Evolutionary conservation across 1,140 invertebrate species (phyloP).

Genomic region (Semibalanus balanoides): DNA sequence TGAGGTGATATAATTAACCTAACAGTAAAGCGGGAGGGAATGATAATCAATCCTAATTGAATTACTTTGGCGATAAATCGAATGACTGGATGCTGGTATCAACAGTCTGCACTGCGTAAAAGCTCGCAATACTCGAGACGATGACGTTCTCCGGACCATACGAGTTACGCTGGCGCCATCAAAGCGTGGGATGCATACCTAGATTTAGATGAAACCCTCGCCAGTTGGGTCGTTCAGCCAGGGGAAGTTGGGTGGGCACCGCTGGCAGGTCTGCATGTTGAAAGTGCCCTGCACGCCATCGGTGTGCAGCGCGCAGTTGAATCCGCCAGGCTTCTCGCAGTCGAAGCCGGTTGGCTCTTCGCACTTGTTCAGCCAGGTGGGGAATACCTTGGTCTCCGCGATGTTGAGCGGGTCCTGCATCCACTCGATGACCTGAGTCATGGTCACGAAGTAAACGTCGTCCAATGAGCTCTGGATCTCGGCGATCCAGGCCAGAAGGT

Average conservation of each 20-base stretch:
- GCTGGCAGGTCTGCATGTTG: constrained; percentile 79
- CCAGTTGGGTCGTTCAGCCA: constrained; percentile 86
- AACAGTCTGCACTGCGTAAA: no score
- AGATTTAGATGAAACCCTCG: constrained; percentile 65
- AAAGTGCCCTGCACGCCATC: constrained; percentile 84
- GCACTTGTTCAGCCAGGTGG: constrained; percentile 88
- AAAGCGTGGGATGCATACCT: not conserved
- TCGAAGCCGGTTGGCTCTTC: constrained; percentile 62
- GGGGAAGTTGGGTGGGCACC: constrained; percentile 83
- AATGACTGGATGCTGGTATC: no score
- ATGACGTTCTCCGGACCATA: no score
- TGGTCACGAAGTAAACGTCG: constrained; percentile 94
- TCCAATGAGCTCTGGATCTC: constrained; percentile 72
- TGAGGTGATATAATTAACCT: no score
- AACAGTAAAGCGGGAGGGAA: no score
- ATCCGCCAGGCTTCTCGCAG: constrained; percentile 45
- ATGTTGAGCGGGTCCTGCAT: constrained; percentile 80
- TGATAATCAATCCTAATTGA: no score
- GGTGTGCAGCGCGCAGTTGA: constrained; percentile 64
- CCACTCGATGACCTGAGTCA: constrained; percentile 94
- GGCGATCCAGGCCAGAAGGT: constrained; percentile 88
- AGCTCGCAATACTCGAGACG: no score
- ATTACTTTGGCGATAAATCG: no score
- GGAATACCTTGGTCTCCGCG: constrained; percentile 73
- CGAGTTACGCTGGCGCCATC: constrained; percentile 9